Percentiles rank a stretch among this genome's conserved stretches.
These are phyloP conservation scores for Cnemophilus loriae DNA, from an alignment of 2,113 vertebrate species.

Conservation along the genomic window DNA sequence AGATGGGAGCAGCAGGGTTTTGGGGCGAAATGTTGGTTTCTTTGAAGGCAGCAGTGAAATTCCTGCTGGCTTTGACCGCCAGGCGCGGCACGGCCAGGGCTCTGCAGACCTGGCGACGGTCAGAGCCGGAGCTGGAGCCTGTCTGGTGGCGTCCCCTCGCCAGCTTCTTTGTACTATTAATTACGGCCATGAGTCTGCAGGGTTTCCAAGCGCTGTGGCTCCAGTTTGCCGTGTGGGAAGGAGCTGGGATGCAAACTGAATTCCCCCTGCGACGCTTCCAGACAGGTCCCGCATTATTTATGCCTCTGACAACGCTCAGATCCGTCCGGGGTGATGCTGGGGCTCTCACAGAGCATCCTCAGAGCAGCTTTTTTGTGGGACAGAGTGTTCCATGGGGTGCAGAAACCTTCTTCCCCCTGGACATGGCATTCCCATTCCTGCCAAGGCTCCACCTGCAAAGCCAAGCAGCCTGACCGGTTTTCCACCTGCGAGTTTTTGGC, in stretches of 20 bases:
- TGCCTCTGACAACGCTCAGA: background rate
- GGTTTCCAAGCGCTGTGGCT: background rate
- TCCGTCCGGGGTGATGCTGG: background rate
- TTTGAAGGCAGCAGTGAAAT: background rate
- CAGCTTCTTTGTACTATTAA: background rate
- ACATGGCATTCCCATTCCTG: background rate
- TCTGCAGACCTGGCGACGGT: background rate
- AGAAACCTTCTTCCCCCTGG: background rate
- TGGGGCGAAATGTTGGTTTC: background rate
- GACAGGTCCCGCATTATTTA: fast-evolving
- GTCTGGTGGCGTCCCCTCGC: background rate
- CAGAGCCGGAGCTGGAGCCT: background rate
- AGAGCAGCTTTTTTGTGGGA: background rate
- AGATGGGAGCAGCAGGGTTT: background rate
- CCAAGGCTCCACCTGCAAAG: background rate
- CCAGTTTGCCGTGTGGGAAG: background rate
- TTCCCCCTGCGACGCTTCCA: background rate
- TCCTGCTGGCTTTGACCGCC: fast-evolving
- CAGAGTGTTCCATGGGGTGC: fast-evolving
- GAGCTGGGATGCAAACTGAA: background rate
- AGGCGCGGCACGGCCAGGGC: background rate
- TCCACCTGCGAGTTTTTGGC: background rate
- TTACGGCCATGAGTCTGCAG: background rate
- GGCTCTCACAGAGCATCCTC: background rate
- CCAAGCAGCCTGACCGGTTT: background rate